phyloP scores from a whole-genome alignment of 2,888 invertebrate species.

The Diarsia brunnea region DNA sequence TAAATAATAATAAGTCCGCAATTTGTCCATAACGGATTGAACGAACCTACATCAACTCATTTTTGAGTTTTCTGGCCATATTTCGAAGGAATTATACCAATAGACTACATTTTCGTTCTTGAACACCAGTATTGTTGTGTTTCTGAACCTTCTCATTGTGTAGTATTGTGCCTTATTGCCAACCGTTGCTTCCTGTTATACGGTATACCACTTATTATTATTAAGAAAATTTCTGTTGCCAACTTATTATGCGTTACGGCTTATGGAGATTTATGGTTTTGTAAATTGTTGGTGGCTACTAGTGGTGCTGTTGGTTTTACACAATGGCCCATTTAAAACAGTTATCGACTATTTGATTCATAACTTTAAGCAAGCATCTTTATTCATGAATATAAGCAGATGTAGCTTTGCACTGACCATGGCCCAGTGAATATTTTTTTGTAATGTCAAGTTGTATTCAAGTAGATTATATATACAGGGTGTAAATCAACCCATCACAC shows the following conservation, averaged over 20 bases:
- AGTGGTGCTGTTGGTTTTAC: constrained; percentile 30
- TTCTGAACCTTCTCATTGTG: constrained; percentile 18
- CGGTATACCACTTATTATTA: constrained; percentile 51
- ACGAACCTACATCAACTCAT: background rate
- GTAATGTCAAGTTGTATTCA: background rate
- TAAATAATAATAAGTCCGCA: too few species aligned
- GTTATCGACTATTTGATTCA: background rate
- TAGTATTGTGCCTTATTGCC: constrained; percentile 44
- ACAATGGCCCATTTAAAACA: constrained; percentile 3
- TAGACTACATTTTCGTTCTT: background rate
- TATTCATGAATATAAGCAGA: background rate
- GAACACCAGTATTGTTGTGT: constrained; percentile 4
- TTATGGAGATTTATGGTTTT: constrained; percentile 48
- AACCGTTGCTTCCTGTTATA: constrained; percentile 59
- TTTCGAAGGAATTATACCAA: background rate
- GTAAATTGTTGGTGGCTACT: constrained; percentile 15
- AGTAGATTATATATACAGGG: too few species aligned
- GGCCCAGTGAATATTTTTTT: background rate
- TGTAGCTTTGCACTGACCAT: background rate
- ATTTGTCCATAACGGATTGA: background rate
- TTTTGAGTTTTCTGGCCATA: background rate
- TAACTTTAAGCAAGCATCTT: background rate
- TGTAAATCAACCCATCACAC: too few species aligned
- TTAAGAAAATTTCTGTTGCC: constrained; percentile 52
- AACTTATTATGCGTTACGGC: constrained; percentile 44